Evolutionary conservation across 1,140 invertebrate genomes (phyloP), one percentile per base, ranked within the genome.

Genomic region (Diabrotica undecimpunctata): DNA sequence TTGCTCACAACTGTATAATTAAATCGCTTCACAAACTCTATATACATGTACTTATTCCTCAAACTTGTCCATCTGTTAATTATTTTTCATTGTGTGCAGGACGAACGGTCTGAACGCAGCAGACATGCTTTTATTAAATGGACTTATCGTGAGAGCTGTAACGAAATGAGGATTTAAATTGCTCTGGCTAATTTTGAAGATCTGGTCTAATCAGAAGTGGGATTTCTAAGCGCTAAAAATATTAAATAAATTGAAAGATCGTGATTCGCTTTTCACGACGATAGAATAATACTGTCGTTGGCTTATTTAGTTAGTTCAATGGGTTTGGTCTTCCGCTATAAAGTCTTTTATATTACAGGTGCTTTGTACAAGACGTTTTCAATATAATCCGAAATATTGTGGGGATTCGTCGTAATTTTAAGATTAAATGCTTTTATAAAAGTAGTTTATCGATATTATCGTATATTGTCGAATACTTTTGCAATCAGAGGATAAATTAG

Each of bases 91-190:
- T 55, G 54, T 55, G 25, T 10, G 35, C 11, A 14, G 25, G 12
- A 55, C 6, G 13, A 14, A 11, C 7, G 9, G 35, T 55, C 51
- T 6, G 51, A 52, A 52, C 51, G 13, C 10, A 12, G 12, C 54
- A 55, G 54, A 46, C 41, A 46, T 55, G 13, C 35, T 25, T 55
- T 55, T 55, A 55, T 55, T 55, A 55, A 55, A 55, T 14, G 54
- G 25, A 50, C 59, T 62, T 62, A 56, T 62, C 58, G 54, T 55
- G 52, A 66, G 54, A 6, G 51, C 50, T 53, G 12, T 8, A 54
- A 9, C 12, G 12, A 54, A 51, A 68, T 68, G 68, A 70, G 60
- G 69, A 68, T 70, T 68, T 68, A 63, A 61, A 59, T 61, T 54
- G 60, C 59, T 54, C 8, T 46, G 41, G n/a, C 41, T 46, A 46